A percentile compares a stretch with the other conserved stretches of the same genome.
These are phyloP conservation scores for Anoplophora glabripennis DNA, from an alignment of 1,140 invertebrate genomes.

Conservation along the genomic window DNA sequence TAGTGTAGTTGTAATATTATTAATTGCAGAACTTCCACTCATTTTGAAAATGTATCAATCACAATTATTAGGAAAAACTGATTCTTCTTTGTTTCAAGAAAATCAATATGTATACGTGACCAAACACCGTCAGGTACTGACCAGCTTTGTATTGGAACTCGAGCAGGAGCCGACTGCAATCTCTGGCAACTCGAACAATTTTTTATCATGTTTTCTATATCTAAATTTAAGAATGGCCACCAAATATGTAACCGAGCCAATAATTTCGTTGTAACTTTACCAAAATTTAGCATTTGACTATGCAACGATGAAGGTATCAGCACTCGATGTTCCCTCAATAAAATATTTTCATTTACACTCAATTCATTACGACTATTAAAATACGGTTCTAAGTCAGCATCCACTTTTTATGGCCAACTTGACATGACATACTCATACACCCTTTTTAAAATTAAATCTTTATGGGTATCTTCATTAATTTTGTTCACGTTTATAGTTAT, in stretches of 20 bases:
- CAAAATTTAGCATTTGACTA: conserved; percentile 43
- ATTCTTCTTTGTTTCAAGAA: conserved; percentile 37
- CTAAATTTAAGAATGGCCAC: conserved; percentile 50
- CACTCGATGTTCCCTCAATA: conserved; percentile 36
- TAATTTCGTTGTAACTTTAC: conserved; percentile 50
- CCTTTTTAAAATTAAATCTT: conserved; percentile 3
- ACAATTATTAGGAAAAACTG: conserved; percentile 34
- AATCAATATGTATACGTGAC: conserved; percentile 43
- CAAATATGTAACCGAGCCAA: conserved; percentile 47
- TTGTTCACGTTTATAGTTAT: too few species aligned
- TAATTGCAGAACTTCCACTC: conserved; percentile 35
- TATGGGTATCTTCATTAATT: conserved; percentile 17
- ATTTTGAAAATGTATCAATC: conserved; percentile 39
- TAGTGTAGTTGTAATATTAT: conserved; percentile 18
- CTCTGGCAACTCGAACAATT: not conserved
- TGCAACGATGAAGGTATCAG: conserved; percentile 45
- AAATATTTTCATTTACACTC: conserved; percentile 27
- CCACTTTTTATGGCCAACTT: not conserved
- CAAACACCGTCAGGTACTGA: conserved; percentile 35
- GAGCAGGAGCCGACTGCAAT: not conserved
- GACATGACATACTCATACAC: not conserved
- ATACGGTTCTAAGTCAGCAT: conserved; percentile 7
- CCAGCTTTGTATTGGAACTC: not conserved
- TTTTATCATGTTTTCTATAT: conserved; percentile 16
- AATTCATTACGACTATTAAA: too few species aligned